Percentiles rank a stretch among this genome's conserved stretches.
Conservation (phyloP, 2,888 invertebrate species). For the Bimastos eiseni region DNA sequence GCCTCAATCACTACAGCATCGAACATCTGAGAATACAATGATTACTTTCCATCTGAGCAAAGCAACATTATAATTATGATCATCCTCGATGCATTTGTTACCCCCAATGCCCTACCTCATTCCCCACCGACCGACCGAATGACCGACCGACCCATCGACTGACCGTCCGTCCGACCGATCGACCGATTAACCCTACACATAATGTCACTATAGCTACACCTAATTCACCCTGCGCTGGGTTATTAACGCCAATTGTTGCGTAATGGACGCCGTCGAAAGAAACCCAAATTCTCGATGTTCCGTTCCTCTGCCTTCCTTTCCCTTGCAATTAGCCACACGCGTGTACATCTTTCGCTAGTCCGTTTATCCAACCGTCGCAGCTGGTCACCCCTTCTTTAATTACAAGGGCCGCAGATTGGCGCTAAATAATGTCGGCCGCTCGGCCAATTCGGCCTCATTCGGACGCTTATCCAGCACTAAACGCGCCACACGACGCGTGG, state of each 20-base stretch:
- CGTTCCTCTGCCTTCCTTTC: background rate
- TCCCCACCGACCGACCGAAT: too few relatives aligned
- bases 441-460: background rate
- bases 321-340: conserved; percentile 3
- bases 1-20: too few relatives aligned
- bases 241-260: background rate
- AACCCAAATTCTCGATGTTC: background rate
- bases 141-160: too few relatives aligned
- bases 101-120: too few relatives aligned
- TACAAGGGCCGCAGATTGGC: conserved; percentile 6
- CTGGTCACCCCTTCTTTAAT: conserved; percentile 5
- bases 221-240: background rate
- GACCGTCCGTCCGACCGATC: too few relatives aligned
- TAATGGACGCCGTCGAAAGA: background rate
- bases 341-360: background rate
- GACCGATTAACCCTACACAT: too few relatives aligned
- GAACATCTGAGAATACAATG: too few relatives aligned
- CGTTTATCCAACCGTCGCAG: background rate
- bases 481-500: background rate
- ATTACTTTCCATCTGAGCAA: too few relatives aligned
- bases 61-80: too few relatives aligned
- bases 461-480: conserved; percentile 6
- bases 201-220: background rate
- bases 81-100: too few relatives aligned
- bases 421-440: background rate